Percentiles rank a stretch among this genome's conserved stretches.
These are phyloP conservation scores for Pycnomerus fuliginosus DNA, from an alignment of 2,888 invertebrate genomes.

Conservation along the genomic window DNA sequence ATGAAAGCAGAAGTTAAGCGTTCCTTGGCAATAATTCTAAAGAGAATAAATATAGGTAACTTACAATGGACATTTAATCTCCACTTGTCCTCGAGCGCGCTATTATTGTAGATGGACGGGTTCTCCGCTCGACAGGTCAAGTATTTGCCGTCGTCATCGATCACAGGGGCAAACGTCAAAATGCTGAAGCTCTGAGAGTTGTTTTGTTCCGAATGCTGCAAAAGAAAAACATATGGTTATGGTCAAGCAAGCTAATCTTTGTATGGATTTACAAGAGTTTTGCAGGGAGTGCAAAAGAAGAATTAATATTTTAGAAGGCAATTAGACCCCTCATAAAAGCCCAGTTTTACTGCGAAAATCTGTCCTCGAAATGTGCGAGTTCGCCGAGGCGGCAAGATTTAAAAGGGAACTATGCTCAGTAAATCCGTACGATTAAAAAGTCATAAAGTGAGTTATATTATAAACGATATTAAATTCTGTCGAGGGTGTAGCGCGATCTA, in stretches of 20 bases:
- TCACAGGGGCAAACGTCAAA: slow-evolving; percentile 76
- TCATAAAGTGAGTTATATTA: slow-evolving; percentile 2
- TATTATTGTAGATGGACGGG: slow-evolving; percentile 78
- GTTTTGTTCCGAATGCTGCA: slow-evolving; percentile 77
- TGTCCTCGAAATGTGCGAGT: slow-evolving; percentile 3
- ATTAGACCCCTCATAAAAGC: slow-evolving; percentile 9
- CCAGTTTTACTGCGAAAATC: neutral
- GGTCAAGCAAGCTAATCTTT: neutral
- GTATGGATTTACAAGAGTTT: neutral
- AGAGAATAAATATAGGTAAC: slow-evolving; percentile 47
- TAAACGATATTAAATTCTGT: neutral
- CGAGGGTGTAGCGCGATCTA: slow-evolving; percentile 4
- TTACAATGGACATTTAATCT: slow-evolving; percentile 85
- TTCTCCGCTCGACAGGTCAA: slow-evolving; percentile 87
- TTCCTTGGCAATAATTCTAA: slow-evolving; percentile 14
- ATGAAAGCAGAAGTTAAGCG: slow-evolving; percentile 4
- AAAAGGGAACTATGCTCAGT: slow-evolving; percentile 2
- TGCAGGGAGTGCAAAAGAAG: neutral
- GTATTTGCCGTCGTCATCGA: slow-evolving; percentile 87
- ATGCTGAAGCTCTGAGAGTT: slow-evolving; percentile 84
- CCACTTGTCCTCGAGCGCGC: slow-evolving; percentile 85
- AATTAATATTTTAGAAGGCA: slow-evolving; percentile 12
- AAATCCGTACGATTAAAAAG: slow-evolving; percentile 4
- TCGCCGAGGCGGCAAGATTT: slow-evolving; percentile 1
- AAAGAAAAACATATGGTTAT: slow-evolving; percentile 24